A percentile compares a stretch with the other conserved stretches of the same genome.
Evolutionary conservation across 1,140 invertebrate genomes (phyloP).

Genomic region (Hypothenemus hampei): DNA sequence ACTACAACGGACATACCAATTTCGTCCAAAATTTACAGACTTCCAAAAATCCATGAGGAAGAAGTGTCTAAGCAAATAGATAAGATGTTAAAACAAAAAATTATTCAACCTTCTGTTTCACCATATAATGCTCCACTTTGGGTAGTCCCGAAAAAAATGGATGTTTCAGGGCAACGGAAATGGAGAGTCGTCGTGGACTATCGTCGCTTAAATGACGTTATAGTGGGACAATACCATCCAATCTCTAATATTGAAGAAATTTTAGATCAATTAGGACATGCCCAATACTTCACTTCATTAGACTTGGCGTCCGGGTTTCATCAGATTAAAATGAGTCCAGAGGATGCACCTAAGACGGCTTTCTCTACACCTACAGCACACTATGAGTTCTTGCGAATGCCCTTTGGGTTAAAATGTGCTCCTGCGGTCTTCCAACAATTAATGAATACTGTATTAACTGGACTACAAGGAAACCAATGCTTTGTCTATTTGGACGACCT

Average conservation of each 20-base stretch:
- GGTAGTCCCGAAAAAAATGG: conserved; percentile 45
- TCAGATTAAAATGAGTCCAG: conserved; percentile 46
- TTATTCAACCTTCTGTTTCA: conserved; percentile 41
- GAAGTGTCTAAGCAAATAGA: conserved; percentile 45
- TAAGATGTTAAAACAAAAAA: conserved; percentile 44
- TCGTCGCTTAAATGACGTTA: conserved; percentile 42
- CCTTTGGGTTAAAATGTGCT: conserved; percentile 42
- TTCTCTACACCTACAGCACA: conserved; percentile 42
- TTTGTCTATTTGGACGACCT: conserved; percentile 46
- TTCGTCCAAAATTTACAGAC: conserved; percentile 38
- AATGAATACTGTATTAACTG: conserved; percentile 42
- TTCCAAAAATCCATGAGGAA: conserved; percentile 41
- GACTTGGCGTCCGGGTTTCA: conserved; percentile 51
- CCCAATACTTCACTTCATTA: conserved; percentile 48
- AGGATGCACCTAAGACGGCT: conserved; percentile 47
- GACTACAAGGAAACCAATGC: conserved; percentile 37
- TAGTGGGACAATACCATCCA: conserved; percentile 45
- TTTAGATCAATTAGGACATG: conserved; percentile 45
- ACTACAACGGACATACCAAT: conserved; percentile 32
- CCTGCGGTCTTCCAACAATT: conserved; percentile 41
- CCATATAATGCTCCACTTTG: conserved; percentile 43
- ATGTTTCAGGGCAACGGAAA: conserved; percentile 43
- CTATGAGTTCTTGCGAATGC: conserved; percentile 40
- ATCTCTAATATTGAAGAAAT: conserved; percentile 51
- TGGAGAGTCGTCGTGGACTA: conserved; percentile 45